Base-by-base conservation (phyloP, 1,140 invertebrate species). In the Platyscapa corneri region DNA sequence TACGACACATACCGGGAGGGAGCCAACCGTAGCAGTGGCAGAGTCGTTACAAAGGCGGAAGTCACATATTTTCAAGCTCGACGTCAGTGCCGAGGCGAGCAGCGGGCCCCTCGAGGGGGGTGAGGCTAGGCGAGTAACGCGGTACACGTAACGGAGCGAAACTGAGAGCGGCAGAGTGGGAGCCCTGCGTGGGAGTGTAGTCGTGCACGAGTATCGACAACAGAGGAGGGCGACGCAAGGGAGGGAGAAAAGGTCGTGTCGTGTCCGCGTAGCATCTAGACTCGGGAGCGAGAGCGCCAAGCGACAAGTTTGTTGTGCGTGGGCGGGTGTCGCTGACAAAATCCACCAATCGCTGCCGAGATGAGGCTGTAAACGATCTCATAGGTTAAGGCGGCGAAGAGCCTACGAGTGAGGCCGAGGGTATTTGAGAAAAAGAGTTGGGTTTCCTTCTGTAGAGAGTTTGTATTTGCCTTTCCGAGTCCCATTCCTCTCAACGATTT, bases 321-420 rank as follows among this genome's bases (percentile, higher is more conserved):
- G 91, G 92, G 92, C 92, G 92, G 91, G 91, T 92, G 89, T 93
- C 92, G 89, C 89, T 93, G 91, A 92, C 91, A 92, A 92, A 92
- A 91, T 89, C 90, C 88, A 91, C 92, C 92, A 93, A 93, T 92
- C 34, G 76, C 23, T 88, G 87, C 67, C 78, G 87, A 80, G 82
- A 81, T 42, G 87, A 87, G 87, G 86, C 81, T 88, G 91, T 92
- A 93, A 93, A 91, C 90, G 91, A 93, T 93, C 91, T 89, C 88
- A 91, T 90, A 92, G 92, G 92, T 92, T 92, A 91, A 91, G 89
- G 90, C 90, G 86, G 82, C 56, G 10, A 64, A 82, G 46, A 77
- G 81, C 56, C 67, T 74, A 87, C 83, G 74, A 37, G 6, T 83
- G 74, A 56, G 20, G 20, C 74, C 46, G 46, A 42, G 18, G 34